A percentile compares a stretch with the other conserved stretches of the same genome.
Evolutionary conservation across 2,888 invertebrate species (phyloP).

Genomic region (Erebia aethiops): DNA sequence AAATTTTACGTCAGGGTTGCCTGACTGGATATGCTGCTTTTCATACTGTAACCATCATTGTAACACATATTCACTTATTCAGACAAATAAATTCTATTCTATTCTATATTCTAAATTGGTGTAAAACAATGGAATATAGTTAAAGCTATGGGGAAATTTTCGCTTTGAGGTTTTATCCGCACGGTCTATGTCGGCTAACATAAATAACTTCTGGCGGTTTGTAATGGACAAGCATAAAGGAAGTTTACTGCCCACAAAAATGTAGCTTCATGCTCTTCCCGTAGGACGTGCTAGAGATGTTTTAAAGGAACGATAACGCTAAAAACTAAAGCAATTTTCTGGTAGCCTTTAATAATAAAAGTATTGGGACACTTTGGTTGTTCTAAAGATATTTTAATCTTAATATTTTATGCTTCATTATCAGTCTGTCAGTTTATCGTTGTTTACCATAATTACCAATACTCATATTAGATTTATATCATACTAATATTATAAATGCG

Average conservation of each 20-base stretch:
- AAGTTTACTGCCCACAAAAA: slow-evolving; percentile 22
- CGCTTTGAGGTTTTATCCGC: neutral
- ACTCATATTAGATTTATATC: no score
- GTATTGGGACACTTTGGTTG: neutral
- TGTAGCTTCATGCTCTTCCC: slow-evolving; percentile 6
- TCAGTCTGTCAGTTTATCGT: no score
- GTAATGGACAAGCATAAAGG: slow-evolving; percentile 15
- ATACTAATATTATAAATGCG: no score
- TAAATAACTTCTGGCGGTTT: slow-evolving; percentile 2
- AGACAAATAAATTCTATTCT: no score
- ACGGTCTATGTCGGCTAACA: neutral
- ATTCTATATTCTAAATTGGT: no score
- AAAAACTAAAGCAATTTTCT: slow-evolving; percentile 12
- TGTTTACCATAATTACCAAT: no score
- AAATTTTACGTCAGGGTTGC: no score
- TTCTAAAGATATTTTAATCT: neutral
- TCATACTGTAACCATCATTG: no score
- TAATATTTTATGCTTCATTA: neutral
- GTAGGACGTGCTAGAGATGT: slow-evolving; percentile 7
- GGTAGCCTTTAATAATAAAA: slow-evolving; percentile 10
- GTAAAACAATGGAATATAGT: neutral
- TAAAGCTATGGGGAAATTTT: neutral
- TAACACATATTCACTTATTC: no score
- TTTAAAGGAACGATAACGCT: slow-evolving; percentile 16
- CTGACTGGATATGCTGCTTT: no score